These are phyloP conservation scores for Lota lota DNA, from an alignment of 2,113 vertebrate genomes.

Conservation along the genomic window DNA sequence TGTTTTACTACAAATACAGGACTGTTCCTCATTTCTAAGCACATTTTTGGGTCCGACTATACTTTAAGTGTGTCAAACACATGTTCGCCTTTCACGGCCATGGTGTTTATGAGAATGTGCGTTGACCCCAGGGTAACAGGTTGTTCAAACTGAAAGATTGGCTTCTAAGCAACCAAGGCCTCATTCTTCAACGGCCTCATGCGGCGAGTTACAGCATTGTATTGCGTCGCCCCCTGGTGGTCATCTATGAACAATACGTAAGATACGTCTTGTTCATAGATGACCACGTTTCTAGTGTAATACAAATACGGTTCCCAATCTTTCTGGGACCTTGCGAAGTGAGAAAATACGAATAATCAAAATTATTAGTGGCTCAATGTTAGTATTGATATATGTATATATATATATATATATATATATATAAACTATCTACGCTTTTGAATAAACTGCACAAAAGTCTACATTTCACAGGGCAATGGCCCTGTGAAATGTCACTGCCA, in stretches of 20 bases:
- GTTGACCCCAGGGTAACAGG: constrained; percentile 56
- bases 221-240: constrained; percentile 59
- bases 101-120: constrained; percentile 33
- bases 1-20: neutral
- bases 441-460: too few species aligned
- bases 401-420: too few species aligned
- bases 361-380: too few species aligned
- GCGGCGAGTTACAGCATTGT: constrained; percentile 2
- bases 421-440: too few species aligned
- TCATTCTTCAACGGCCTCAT: constrained; percentile 30
- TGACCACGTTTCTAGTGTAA: too few species aligned
- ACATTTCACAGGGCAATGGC: neutral
- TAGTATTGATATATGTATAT: too few species aligned
- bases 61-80: constrained; percentile 26
- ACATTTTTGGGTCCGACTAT: neutral
- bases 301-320: too few species aligned
- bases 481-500: neutral
- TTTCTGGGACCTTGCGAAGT: too few species aligned
- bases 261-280: too few species aligned
- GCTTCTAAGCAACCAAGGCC: constrained; percentile 23
- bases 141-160: constrained; percentile 53
- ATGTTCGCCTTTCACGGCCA: constrained; percentile 26
- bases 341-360: too few species aligned
- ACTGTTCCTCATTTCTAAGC: neutral
- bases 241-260: neutral